These are phyloP conservation scores for Myotis yumanensis DNA, from an alignment of 2,113 vertebrate species.

Conservation along the genomic window DNA sequence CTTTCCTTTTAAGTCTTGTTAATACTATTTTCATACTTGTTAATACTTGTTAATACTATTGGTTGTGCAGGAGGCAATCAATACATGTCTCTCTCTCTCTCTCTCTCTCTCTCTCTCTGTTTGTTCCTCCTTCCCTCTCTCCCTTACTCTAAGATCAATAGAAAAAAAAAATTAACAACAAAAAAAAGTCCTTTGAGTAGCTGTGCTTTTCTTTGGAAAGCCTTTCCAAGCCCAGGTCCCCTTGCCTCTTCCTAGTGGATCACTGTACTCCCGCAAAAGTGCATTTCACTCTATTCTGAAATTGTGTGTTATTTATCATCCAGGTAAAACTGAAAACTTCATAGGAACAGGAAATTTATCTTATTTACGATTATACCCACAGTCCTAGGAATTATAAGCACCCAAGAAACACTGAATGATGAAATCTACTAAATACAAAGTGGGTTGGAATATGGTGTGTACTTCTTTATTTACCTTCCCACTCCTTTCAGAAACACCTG, in stretches of 20 bases:
- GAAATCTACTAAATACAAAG: background rate
- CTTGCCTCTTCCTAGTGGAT: background rate
- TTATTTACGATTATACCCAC: background rate
- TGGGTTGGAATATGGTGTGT: background rate
- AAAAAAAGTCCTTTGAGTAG: background rate
- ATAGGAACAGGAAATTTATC: background rate
- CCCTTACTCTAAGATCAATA: background rate
- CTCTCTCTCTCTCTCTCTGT: too few species aligned
- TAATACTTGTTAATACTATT: too few species aligned
- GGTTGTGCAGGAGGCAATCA: too few species aligned
- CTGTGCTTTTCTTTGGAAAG: background rate
- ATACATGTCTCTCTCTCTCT: too few species aligned
- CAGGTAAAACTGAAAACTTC: background rate
- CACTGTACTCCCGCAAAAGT: background rate
- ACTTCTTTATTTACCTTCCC: background rate
- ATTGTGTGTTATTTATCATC: background rate
- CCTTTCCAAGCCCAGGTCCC: background rate
- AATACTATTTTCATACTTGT: background rate
- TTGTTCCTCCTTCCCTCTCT: too few species aligned
- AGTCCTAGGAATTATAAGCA: conserved; percentile 30
- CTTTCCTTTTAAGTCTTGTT: background rate
- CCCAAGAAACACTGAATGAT: background rate
- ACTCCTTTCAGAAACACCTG: background rate
- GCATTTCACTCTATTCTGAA: background rate
- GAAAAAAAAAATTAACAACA: background rate